Conservation (phyloP, 1,140 invertebrate species). For the Eciton burchellii region DNA sequence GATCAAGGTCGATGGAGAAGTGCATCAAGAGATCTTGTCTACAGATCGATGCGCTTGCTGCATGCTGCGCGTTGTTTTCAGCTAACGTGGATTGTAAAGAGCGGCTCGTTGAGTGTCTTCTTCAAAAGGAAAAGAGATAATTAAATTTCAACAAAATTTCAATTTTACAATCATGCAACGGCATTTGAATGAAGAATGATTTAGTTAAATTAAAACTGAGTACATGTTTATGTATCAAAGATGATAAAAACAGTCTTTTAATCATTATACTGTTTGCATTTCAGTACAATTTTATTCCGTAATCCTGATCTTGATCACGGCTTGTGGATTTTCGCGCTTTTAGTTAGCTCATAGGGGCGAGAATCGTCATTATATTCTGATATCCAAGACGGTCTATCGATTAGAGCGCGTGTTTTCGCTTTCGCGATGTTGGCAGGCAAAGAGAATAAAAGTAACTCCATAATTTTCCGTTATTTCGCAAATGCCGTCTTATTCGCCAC, state of each 20-base stretch:
- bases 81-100: neutral
- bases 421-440: neutral
- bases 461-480: constrained; percentile 42
- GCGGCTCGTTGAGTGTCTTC: neutral
- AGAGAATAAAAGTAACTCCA: neutral
- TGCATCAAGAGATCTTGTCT: constrained; percentile 50
- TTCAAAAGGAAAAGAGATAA: too few species aligned
- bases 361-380: constrained; percentile 17
- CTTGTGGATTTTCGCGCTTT: neutral
- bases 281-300: too few species aligned
- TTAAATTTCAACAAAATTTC: too few species aligned
- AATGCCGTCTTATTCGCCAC: constrained; percentile 40
- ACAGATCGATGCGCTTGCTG: constrained; percentile 31
- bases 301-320: neutral
- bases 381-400: neutral
- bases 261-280: too few species aligned
- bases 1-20: constrained; percentile 60
- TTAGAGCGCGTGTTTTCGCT: constrained; percentile 36
- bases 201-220: too few species aligned
- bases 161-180: too few species aligned
- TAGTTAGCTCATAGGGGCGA: neutral
- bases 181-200: too few species aligned
- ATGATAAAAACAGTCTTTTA: too few species aligned
- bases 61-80: constrained; percentile 35
- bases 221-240: too few species aligned